phyloP scores from a whole-genome alignment of 2,888 invertebrate species.

The Melangyna quadrimaculata region DNA sequence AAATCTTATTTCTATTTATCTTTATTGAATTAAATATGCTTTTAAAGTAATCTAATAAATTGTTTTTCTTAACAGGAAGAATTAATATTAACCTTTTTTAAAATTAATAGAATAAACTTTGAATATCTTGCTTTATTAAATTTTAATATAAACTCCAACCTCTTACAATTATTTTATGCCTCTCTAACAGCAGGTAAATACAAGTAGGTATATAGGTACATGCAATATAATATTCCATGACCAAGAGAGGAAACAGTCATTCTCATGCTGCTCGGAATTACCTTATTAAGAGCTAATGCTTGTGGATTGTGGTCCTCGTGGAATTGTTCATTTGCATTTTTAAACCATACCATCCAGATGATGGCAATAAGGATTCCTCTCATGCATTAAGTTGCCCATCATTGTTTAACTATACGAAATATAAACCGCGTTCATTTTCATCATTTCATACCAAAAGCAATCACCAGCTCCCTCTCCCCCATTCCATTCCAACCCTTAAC shows the following conservation, averaged over 20 bases:
- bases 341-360: slow-evolving; percentile 41
- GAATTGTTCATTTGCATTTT: slow-evolving; percentile 57
- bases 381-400: slow-evolving; percentile 27
- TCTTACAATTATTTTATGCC: background rate
- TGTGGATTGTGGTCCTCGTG: slow-evolving; percentile 39
- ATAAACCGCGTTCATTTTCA: slow-evolving; percentile 21
- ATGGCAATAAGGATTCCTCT: slow-evolving; percentile 15
- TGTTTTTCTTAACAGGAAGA: too few species aligned
- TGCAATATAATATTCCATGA: too few species aligned
- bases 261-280: slow-evolving; percentile 22
- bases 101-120: background rate
- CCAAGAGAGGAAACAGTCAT: background rate
- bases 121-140: background rate
- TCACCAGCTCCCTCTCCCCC: background rate
- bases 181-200: background rate
- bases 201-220: too few species aligned
- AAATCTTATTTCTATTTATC: too few species aligned
- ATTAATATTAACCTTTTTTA: too few species aligned
- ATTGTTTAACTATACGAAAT: slow-evolving; percentile 34
- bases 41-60: too few species aligned
- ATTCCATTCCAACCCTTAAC: background rate
- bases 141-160: background rate
- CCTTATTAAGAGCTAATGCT: slow-evolving; percentile 51
- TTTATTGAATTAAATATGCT: too few species aligned
- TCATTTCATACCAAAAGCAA: background rate